These are phyloP conservation scores for Melieria picta DNA, from an alignment of 2,888 invertebrate genomes.

Conservation along the genomic window DNA sequence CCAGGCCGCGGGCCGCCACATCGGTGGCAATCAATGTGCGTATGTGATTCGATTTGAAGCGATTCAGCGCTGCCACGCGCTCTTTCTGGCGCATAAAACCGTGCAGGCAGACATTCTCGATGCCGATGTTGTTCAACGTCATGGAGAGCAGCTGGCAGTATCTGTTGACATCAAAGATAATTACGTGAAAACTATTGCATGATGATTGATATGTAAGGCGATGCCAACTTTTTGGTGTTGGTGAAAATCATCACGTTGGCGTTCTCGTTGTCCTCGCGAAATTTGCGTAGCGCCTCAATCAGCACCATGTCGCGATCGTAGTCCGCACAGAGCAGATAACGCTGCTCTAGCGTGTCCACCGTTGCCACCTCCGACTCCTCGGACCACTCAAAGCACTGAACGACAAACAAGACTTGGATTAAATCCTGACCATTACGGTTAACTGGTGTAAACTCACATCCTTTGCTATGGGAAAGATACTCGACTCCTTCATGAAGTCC, in stretches of 20 bases:
- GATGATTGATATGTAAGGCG: too few species aligned
- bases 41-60: slow-evolving; percentile 89
- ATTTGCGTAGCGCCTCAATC: slow-evolving; percentile 83
- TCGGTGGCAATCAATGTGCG: slow-evolving; percentile 95
- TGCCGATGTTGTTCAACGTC: slow-evolving; percentile 87
- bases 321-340: slow-evolving; percentile 89
- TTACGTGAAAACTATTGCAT: not conserved
- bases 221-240: slow-evolving; percentile 89
- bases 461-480: slow-evolving; percentile 71
- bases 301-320: slow-evolving; percentile 93
- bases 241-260: slow-evolving; percentile 95
- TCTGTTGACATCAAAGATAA: slow-evolving; percentile 66
- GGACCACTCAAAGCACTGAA: slow-evolving; percentile 70
- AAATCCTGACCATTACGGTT: slow-evolving; percentile 2
- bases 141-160: slow-evolving; percentile 91
- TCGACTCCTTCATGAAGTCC: slow-evolving; percentile 77
- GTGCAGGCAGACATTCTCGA: slow-evolving; percentile 90
- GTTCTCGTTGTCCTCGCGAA: slow-evolving; percentile 75
- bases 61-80: slow-evolving; percentile 82
- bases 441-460: slow-evolving; percentile 67
- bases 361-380: slow-evolving; percentile 81
- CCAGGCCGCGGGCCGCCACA: slow-evolving; percentile 94
- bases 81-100: slow-evolving; percentile 92
- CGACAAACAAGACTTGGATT: not conserved
- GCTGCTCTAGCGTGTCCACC: slow-evolving; percentile 89